Evolutionary conservation across 2,113 vertebrate species (phyloP).

Genomic region (Xerus inauris): DNA sequence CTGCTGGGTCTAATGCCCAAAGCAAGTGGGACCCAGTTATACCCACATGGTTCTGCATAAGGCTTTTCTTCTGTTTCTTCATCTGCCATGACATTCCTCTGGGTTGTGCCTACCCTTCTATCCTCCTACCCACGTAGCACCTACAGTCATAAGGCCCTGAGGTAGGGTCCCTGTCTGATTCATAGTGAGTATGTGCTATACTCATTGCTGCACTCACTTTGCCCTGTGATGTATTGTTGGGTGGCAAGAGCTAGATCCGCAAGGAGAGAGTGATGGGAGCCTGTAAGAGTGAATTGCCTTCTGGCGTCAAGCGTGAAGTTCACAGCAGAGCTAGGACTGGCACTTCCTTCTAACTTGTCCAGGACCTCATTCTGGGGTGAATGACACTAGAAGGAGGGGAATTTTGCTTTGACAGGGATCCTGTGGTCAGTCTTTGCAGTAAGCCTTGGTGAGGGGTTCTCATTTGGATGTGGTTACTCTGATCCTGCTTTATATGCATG

Average conservation of each 20-base stretch:
- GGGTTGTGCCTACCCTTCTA: neutral
- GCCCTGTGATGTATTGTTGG: neutral
- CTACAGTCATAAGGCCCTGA: neutral
- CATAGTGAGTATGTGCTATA: neutral
- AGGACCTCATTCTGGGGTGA: neutral
- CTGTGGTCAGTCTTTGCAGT: slow-evolving; percentile 1
- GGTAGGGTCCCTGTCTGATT: neutral
- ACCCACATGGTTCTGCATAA: neutral
- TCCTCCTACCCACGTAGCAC: neutral
- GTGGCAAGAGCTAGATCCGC: neutral
- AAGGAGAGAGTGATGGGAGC: neutral
- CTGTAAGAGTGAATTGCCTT: neutral
- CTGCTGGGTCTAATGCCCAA: neutral
- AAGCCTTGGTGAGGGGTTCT: neutral
- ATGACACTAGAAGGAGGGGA: neutral
- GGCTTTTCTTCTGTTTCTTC: neutral
- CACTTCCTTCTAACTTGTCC: neutral
- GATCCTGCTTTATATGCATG: slow-evolving; percentile 28
- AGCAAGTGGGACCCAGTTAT: neutral
- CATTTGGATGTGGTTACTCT: neutral
- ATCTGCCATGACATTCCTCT: neutral
- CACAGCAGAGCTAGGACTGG: neutral
- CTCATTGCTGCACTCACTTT: slow-evolving; percentile 21
- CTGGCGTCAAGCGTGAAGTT: slow-evolving; percentile 9
- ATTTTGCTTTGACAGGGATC: neutral